Percentiles rank a stretch among this genome's conserved stretches.
Evolutionary conservation across 2,888 invertebrate species (phyloP).

Genomic region (Scaptomyza polygonia): DNA sequence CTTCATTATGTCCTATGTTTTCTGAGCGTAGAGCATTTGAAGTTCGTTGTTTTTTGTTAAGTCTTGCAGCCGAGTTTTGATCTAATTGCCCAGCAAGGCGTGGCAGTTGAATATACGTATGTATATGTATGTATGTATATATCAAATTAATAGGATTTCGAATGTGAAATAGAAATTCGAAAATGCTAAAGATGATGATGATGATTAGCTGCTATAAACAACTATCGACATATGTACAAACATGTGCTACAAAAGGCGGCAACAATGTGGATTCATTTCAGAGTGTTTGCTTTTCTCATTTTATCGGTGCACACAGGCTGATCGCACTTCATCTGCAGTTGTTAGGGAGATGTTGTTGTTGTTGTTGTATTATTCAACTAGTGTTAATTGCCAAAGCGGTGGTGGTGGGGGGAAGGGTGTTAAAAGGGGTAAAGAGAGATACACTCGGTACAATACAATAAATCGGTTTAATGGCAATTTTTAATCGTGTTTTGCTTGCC

Average conservation of each 20-base stretch:
- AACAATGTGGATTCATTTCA: constrained; percentile 68
- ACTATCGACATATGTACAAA: constrained; percentile 67
- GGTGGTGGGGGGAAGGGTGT: constrained; percentile 12
- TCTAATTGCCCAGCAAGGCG: no score
- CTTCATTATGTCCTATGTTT: no score
- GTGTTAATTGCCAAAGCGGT: constrained; percentile 63
- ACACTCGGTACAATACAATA: constrained; percentile 49
- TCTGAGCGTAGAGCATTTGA: constrained; percentile 2
- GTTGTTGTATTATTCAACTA: constrained; percentile 48
- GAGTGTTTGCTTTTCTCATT: constrained; percentile 31
- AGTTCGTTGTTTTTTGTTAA: constrained; percentile 1
- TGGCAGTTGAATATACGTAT: background rate
- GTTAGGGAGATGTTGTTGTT: no score
- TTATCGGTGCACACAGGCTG: constrained; percentile 51
- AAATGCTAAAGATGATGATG: constrained; percentile 69
- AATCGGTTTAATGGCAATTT: constrained; percentile 77
- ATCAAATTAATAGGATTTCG: constrained; percentile 50
- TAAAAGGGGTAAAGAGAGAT: constrained; percentile 9
- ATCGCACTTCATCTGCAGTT: constrained; percentile 29
- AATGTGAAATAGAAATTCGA: constrained; percentile 48
- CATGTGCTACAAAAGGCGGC: constrained; percentile 48
- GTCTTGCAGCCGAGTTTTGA: background rate
- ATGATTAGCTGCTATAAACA: constrained; percentile 77
- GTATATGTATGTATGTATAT: no score
- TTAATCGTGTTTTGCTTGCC: constrained; percentile 76